Evolutionary conservation across 30 jellyfish, hydroid and myxozoan species (phyloP).

Genomic region (Sanderia malayensis): DNA sequence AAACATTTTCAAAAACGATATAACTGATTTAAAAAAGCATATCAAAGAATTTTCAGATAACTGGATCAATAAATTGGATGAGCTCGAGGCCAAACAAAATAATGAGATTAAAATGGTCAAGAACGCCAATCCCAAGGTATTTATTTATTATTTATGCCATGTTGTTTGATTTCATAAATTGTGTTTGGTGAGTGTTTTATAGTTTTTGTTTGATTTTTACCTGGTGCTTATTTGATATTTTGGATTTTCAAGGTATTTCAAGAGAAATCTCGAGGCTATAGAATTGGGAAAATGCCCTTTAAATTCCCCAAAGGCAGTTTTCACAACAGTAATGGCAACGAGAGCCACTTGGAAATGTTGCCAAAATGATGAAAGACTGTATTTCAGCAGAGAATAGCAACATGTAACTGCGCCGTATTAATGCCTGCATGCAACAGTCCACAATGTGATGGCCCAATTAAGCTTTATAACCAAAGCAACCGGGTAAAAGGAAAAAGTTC

Average conservation of each 20-base stretch:
- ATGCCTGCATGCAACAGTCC: no score
- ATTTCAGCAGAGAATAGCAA: no score
- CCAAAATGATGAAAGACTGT: neutral
- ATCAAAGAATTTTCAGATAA: conserved; percentile 70
- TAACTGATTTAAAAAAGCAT: conserved; percentile 64
- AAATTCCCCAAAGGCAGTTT: neutral
- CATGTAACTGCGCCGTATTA: no score
- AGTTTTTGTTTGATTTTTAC: neutral
- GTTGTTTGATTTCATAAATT: neutral
- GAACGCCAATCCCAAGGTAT: conserved; percentile 34
- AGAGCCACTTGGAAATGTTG: neutral
- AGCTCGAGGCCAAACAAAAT: conserved; percentile 68
- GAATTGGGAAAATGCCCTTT: neutral
- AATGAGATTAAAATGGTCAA: conserved; percentile 61
- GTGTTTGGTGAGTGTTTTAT: neutral
- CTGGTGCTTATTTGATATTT: neutral
- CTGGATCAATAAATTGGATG: conserved; percentile 78
- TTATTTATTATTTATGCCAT: neutral
- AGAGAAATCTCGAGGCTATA: neutral
- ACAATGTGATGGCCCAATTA: no score
- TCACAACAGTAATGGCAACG: neutral
- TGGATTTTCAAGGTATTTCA: neutral
- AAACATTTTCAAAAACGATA: conserved; percentile 62
- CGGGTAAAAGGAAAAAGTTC: no score
- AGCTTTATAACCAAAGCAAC: no score